Percentiles rank a stretch among this genome's conserved stretches.
Conservation (phyloP, 2,888 invertebrate species). For the Ennomos fuscantarius region DNA sequence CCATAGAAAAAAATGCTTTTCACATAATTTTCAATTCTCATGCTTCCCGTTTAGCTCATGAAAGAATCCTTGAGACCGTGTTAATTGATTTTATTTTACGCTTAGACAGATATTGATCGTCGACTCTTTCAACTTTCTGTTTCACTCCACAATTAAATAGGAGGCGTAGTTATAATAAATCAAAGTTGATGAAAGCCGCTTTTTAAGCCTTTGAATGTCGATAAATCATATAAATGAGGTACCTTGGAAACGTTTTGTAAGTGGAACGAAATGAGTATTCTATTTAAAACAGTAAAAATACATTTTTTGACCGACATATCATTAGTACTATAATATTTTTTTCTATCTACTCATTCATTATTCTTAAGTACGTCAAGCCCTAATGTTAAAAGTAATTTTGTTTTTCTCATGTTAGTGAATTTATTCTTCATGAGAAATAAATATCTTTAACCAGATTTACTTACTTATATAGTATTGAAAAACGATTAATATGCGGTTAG, state of each 20-base stretch:
- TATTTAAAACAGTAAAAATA: constrained; percentile 9
- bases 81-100: constrained; percentile 77
- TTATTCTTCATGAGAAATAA: no score
- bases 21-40: constrained; percentile 74
- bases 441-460: no score
- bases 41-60: constrained; percentile 72
- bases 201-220: constrained; percentile 68
- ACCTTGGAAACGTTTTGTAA: constrained; percentile 49
- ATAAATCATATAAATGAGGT: constrained; percentile 73
- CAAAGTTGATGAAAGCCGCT: constrained; percentile 70
- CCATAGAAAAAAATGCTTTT: constrained; percentile 68
- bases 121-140: constrained; percentile 71
- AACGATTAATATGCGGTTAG: no score
- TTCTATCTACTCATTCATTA: no score
- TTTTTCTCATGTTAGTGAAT: no score
- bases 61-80: constrained; percentile 67
- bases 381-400: no score
- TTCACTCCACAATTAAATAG: constrained; percentile 73
- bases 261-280: constrained; percentile 6
- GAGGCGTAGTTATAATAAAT: constrained; percentile 68
- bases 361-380: no score
- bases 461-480: no score
- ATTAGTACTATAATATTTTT: no score
- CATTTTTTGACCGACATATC: no score
- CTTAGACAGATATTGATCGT: constrained; percentile 80